Evolutionary conservation across 2,797 vertebrate genomes (phyloP), one percentile per base, ranked within the genome.

Genomic region (Trematomus bernacchii): DNA sequence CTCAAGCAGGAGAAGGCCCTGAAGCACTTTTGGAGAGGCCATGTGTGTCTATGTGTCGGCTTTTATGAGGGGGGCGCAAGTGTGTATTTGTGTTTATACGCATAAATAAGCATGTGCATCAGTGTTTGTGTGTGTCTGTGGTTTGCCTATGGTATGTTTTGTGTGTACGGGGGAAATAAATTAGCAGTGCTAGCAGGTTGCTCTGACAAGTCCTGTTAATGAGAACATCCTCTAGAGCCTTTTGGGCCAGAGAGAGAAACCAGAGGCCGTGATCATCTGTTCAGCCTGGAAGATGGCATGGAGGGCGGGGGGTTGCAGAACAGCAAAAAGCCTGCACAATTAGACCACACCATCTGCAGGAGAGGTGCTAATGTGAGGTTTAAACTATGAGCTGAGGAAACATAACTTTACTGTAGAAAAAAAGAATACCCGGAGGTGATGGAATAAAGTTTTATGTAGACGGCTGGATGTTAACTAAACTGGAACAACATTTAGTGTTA

Each of bases 191-290:
- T 93, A 92, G 94, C 96, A 96, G 95, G 94, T 95, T 96, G 93
- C 93, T 94, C 93, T 96, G 93, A 95, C 96, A 92, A 92, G 93
- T 95, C 91, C 89, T 88, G 94, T 95, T 96, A 96, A 96, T 96
- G 96, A 95, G 95, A 94, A 95, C 94, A 88, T 95, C 94, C 92
- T 93, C 94, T 85, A 60, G 92, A 95, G 95, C 76, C 87, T 90
- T 92, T 87, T 85, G 87, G 86, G 72, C 82, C 53, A 21, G 16
- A 43, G 77, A 91, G 85, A 81, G 82, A 92, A 96, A 95, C 92
- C 93, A 95, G 94, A 93, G 93, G 83, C 77, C 79, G 71, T 73
- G 91, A 93, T 96, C 95, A 95, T 96, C 95, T 96, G 95, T 92
- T 95, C 95, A 88, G 92, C 90, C 89, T 90, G 92, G 71, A 93